Evolutionary conservation across 2,113 vertebrate species (phyloP).

Genomic region (Theristicus caerulescens): DNA sequence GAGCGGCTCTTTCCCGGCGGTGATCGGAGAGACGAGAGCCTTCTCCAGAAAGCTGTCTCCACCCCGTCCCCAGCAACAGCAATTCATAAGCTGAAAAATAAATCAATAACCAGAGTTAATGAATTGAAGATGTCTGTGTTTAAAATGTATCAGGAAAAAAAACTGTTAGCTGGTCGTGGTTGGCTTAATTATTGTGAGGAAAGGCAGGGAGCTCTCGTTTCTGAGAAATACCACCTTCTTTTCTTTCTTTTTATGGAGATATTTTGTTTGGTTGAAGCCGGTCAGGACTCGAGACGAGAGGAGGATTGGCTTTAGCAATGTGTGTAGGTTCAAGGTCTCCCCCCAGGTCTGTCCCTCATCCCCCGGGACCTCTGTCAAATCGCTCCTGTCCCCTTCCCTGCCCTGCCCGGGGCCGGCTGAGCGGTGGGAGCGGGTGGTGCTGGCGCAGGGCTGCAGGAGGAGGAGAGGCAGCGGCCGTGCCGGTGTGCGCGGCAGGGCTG

Average conservation of each 20-base stretch:
- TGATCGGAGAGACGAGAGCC: neutral
- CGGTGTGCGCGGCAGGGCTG: neutral
- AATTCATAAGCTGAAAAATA: slow-evolving; percentile 59
- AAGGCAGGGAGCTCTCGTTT: neutral
- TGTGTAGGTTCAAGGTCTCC: neutral
- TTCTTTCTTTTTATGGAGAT: neutral
- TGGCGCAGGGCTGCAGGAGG: neutral
- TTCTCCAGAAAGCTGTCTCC: slow-evolving; percentile 62
- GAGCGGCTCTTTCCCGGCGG: neutral
- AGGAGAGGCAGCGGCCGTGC: neutral
- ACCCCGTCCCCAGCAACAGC: slow-evolving; percentile 18
- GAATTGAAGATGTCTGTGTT: slow-evolving; percentile 61
- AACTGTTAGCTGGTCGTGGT: neutral
- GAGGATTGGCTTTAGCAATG: neutral
- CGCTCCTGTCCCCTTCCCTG: neutral
- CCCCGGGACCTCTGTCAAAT: neutral
- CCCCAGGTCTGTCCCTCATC: neutral
- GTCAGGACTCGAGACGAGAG: neutral
- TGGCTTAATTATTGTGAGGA: slow-evolving; percentile 4
- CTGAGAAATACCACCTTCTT: slow-evolving; percentile 13
- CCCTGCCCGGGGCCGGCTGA: neutral
- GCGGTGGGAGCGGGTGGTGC: neutral
- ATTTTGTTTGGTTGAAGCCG: neutral
- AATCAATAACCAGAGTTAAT: slow-evolving; percentile 62
- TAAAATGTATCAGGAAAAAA: slow-evolving; percentile 31